Evolutionary conservation across 2,797 vertebrate genomes (phyloP).

Genomic region (Megalops cyprinoides): DNA sequence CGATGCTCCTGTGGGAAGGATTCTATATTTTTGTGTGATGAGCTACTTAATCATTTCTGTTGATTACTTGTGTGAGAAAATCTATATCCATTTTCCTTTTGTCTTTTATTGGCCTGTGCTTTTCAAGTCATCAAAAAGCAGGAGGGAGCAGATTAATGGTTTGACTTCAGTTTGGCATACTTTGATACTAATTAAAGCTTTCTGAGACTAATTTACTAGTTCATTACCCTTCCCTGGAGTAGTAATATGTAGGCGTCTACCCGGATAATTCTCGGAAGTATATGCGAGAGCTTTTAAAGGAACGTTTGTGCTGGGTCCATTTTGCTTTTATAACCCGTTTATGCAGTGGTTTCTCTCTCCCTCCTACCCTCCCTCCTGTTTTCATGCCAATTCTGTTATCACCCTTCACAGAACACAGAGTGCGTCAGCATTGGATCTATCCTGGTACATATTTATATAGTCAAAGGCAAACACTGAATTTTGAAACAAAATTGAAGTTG

Average conservation of each 20-base stretch:
- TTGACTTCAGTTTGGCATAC: conserved; percentile 61
- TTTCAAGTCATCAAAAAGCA: conserved; percentile 73
- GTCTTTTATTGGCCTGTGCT: conserved; percentile 73
- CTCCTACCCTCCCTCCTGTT: conserved; percentile 12
- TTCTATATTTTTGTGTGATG: conserved; percentile 77
- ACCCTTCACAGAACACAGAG: conserved; percentile 48
- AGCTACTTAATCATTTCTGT: conserved; percentile 77
- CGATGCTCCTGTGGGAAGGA: conserved; percentile 75
- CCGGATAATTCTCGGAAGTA: conserved; percentile 32
- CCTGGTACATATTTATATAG: conserved; percentile 59
- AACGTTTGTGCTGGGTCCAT: conserved; percentile 25
- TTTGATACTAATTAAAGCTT: conserved; percentile 68
- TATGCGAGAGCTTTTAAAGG: conserved; percentile 34
- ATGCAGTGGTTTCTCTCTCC: no score
- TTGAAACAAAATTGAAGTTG: no score
- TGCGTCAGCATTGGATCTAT: conserved; percentile 49
- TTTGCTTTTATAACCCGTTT: conserved; percentile 20
- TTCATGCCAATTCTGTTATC: conserved; percentile 57
- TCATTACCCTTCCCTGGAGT: conserved; percentile 52
- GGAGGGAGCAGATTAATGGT: conserved; percentile 59
- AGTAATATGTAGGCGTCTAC: conserved; percentile 41
- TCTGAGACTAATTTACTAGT: conserved; percentile 65
- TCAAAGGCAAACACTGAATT: no score
- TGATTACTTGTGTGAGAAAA: conserved; percentile 74
- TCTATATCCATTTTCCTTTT: conserved; percentile 78